These are phyloP conservation scores for Lipotes vexillifer DNA, from an alignment of 2,113 vertebrate species.

Conservation along the genomic window DNA sequence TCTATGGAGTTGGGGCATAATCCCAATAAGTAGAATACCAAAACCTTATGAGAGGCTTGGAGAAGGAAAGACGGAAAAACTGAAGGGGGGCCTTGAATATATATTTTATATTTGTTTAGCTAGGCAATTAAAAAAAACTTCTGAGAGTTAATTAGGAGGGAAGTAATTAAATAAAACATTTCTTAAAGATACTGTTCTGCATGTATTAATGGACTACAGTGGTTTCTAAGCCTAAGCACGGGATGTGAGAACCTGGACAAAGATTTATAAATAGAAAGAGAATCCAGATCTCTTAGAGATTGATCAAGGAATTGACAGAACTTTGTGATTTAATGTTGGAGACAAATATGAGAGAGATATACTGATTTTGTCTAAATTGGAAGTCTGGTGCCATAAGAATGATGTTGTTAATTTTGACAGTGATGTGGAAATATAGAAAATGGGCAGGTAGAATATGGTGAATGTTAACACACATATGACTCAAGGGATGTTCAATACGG, in stretches of 20 bases:
- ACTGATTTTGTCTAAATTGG: conserved; percentile 15
- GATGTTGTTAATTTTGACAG: background rate
- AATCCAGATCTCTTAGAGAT: background rate
- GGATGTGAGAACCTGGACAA: background rate
- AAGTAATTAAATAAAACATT: conserved; percentile 13
- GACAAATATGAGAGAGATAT: background rate
- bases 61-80: background rate
- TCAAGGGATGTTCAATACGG: background rate
- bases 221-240: background rate
- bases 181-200: background rate
- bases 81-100: background rate
- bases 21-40: background rate
- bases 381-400: background rate
- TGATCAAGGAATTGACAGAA: background rate
- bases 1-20: background rate
- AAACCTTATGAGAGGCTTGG: background rate
- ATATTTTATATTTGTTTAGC: background rate
- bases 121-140: background rate
- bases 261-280: background rate
- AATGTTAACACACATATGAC: background rate
- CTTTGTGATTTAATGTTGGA: conserved; percentile 21
- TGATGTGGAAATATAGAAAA: background rate
- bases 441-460: background rate
- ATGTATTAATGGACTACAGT: background rate
- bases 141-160: background rate